phyloP scores from a whole-genome alignment of 1,140 invertebrate genomes.

The Bombus huntii region DNA sequence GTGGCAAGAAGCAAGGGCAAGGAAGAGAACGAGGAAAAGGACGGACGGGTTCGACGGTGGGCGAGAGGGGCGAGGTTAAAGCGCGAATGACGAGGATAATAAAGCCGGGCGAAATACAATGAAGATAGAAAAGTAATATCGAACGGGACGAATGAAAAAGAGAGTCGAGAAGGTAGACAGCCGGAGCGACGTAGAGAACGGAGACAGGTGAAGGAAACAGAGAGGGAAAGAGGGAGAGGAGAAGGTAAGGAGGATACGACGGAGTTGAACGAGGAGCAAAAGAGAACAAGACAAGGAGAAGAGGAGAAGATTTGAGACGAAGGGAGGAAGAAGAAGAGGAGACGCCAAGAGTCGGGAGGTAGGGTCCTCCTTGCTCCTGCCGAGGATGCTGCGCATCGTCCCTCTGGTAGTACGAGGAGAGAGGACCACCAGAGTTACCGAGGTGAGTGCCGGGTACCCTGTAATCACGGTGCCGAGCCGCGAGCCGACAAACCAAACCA shows the following conservation, averaged over 20 bases:
- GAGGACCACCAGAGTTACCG: constrained; percentile 82
- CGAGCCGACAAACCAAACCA: constrained; percentile 83
- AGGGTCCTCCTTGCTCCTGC: constrained; percentile 49
- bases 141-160: constrained; percentile 39
- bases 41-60: background rate
- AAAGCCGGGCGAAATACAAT: constrained; percentile 14
- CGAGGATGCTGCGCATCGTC: constrained; percentile 54
- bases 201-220: background rate
- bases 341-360: background rate
- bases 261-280: background rate
- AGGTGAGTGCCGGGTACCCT: constrained; percentile 82
- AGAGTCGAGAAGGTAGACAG: constrained; percentile 34
- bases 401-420: constrained; percentile 61
- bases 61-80: constrained; percentile 12
- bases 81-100: constrained; percentile 36
- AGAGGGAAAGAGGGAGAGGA: background rate
- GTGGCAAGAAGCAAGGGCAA: background rate
- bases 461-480: constrained; percentile 82
- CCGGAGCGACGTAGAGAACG: background rate
- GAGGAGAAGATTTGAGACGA: background rate
- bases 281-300: constrained; percentile 50
- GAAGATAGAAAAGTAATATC: constrained; percentile 44
- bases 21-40: constrained; percentile 4
- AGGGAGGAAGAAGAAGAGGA: constrained; percentile 2
- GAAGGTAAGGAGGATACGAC: background rate